Percentiles rank a stretch among this genome's conserved stretches.
phyloP scores from a whole-genome alignment of 2,113 vertebrate species.

The zebrafish (Danio rerio) region GRCz12tu NC_133189.1:33104001-33104500 shows the following conservation, averaged over 20 bases:
- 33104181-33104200: slow-evolving; percentile 29
- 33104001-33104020: slow-evolving; percentile 23
- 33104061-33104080: slow-evolving; percentile 37
- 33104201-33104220: slow-evolving; percentile 39
- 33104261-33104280: slow-evolving; percentile 21
- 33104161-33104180: slow-evolving; percentile 34
- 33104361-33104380: not conserved
- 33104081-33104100: slow-evolving; percentile 41
- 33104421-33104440: too few species aligned
- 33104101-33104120: slow-evolving; percentile 47
- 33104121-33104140: slow-evolving; percentile 21
- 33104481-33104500: too few species aligned
- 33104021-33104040: slow-evolving; percentile 50
- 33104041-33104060: slow-evolving; percentile 42
- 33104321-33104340: not conserved
- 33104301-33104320: not conserved
- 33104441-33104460: too few species aligned
- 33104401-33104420: not conserved
- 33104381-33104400: too few species aligned
- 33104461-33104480: too few species aligned
- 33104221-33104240: slow-evolving; percentile 46
- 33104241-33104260: slow-evolving; percentile 41
- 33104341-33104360: too few species aligned
- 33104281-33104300: slow-evolving; percentile 4
- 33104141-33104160: slow-evolving; percentile 45